Evolutionary conservation across 64 coral and sea anemone genomes (phyloP), one percentile per base, ranked within the genome.

Genomic region (Dendrophyllia cribrosa): DNA sequence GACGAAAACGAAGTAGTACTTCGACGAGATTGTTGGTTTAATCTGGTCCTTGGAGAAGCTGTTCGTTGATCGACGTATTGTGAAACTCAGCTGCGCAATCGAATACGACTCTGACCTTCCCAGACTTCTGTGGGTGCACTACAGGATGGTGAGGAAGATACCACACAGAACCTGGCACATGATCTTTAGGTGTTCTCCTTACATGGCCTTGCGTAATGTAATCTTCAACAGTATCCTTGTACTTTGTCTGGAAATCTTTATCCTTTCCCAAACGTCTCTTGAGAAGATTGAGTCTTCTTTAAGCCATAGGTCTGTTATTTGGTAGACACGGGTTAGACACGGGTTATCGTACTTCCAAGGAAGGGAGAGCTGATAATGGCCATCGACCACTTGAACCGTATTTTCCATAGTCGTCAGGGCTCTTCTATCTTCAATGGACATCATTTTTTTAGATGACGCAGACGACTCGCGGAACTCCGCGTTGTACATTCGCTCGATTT

Each of bases 351-450:
- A 76, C 26, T 76, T 84, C 59, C 85, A 76, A 10, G 93, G 88
- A 56, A 95, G 61, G 26, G 74, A 46, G 58, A 95, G 52, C 60
- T 89, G 43, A 66, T 90, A 95, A 78, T 95, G 93, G 34, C 87
- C 76, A 59, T 94, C 85, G 43, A 72, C 51, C 23, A 81, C 55
- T 23, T 43, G 52, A 13, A 46, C 69, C 0, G 93, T 82, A 12
- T 20, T 34, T 66, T 95, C 68, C 78, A 89, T 66, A 19, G 78
- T 86, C 45, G 76, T 61, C 43, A 90, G 65, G 26, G 62, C 88
- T 52, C 82, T 59, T 47, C 22, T 71, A 43, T 95, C 93, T 53
- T 95, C 88, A 60, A 61, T 34, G 6, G 93, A 95, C 24, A 89
- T 66, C 23, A 25, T 44, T 66, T 79, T 21, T 75, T 77, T 86